Evolutionary conservation across 2,113 vertebrate species (phyloP).

Genomic region (Stictonetta naevosa): DNA sequence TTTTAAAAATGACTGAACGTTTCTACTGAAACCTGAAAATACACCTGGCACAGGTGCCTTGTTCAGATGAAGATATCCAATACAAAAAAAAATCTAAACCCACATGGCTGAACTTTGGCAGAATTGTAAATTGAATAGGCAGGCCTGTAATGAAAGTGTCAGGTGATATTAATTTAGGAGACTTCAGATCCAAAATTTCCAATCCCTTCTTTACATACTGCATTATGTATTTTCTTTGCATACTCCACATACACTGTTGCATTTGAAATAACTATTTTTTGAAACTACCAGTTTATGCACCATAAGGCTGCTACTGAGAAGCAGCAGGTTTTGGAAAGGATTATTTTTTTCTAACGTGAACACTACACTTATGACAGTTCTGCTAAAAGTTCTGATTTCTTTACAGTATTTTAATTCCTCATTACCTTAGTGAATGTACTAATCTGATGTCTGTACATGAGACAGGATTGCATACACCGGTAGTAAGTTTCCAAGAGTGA

Average conservation of each 20-base stretch:
- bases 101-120: neutral
- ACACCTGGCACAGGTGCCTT: neutral
- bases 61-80: neutral
- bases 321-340: neutral
- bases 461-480: slow-evolving; percentile 81
- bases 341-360: neutral
- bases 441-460: slow-evolving; percentile 63
- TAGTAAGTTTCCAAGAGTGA: slow-evolving; percentile 81
- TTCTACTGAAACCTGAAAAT: neutral
- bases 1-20: neutral
- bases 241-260: neutral
- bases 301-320: neutral
- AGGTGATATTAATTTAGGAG: neutral
- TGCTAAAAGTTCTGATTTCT: neutral
- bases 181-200: neutral
- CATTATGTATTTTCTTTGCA: neutral
- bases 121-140: neutral
- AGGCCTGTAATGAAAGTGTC: neutral
- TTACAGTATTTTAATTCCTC: neutral
- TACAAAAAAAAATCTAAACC: neutral
- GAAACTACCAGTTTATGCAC: neutral
- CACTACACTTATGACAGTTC: neutral
- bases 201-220: neutral
- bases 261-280: neutral
- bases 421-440: neutral